Evolutionary conservation across 2,888 invertebrate genomes (phyloP).

Genomic region (Congeria kusceri): DNA sequence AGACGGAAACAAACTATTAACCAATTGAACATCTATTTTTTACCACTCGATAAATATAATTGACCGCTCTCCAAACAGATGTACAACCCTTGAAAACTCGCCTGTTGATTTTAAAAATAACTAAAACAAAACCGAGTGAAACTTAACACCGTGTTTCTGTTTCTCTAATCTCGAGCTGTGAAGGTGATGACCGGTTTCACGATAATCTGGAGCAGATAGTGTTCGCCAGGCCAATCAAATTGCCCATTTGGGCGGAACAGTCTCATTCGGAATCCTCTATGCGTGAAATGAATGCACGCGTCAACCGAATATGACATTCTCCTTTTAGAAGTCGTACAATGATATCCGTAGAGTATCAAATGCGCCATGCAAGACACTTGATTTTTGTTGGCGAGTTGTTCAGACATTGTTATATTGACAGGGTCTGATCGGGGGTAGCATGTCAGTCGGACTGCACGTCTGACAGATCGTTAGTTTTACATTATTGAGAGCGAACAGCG

Average conservation of each 20-base stretch:
- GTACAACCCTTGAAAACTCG: too few species aligned
- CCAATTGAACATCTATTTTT: too few species aligned
- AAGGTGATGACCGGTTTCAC: slow-evolving; percentile 45
- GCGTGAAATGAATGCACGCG: slow-evolving; percentile 64
- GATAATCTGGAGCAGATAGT: slow-evolving; percentile 34
- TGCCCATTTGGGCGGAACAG: slow-evolving; percentile 57
- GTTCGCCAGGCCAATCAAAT: slow-evolving; percentile 57
- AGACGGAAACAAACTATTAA: too few species aligned
- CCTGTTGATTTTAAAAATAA: too few species aligned
- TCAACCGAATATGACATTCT: slow-evolving; percentile 49
- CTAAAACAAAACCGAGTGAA: neutral
- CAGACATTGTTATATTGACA: slow-evolving; percentile 33
- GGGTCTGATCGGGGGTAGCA: neutral
- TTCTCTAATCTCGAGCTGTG: slow-evolving; percentile 13
- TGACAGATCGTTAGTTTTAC: slow-evolving; percentile 4
- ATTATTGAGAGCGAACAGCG: neutral
- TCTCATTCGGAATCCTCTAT: slow-evolving; percentile 58
- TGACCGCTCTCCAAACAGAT: too few species aligned
- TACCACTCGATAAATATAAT: too few species aligned
- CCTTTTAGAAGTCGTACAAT: slow-evolving; percentile 9
- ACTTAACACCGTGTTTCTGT: slow-evolving; percentile 20
- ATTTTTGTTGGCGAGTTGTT: neutral
- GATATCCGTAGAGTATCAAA: slow-evolving; percentile 41
- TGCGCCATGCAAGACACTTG: slow-evolving; percentile 22
- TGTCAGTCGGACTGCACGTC: neutral